Conservation (phyloP, 1,140 invertebrate genomes). For the Augochlora pura region DNA sequence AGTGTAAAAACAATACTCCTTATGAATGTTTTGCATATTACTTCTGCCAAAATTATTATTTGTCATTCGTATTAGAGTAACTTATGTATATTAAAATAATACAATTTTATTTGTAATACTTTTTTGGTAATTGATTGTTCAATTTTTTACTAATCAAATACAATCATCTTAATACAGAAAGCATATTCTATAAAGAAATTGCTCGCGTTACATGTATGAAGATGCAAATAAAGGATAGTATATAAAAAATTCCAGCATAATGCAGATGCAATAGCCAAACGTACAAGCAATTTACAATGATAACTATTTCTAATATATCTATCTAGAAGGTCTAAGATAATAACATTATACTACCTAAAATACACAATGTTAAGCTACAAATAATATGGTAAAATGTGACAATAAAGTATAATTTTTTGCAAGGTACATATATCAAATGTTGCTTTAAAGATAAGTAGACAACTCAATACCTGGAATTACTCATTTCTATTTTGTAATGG, state of each 20-base stretch:
- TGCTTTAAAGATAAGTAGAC: conserved; percentile 19
- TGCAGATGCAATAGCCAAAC: conserved; percentile 45
- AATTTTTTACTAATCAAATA: neutral
- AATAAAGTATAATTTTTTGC: neutral
- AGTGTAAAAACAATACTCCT: neutral
- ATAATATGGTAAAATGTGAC: conserved; percentile 17
- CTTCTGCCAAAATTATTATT: neutral
- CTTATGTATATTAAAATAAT: neutral
- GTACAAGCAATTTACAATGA: conserved; percentile 44
- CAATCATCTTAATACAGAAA: conserved; percentile 21
- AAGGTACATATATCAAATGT: conserved; percentile 2
- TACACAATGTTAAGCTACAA: conserved; percentile 14
- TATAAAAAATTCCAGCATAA: conserved; percentile 25
- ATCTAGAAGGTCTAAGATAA: conserved; percentile 21
- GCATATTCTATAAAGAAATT: conserved; percentile 18
- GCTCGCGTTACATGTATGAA: conserved; percentile 13
- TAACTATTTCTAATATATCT: conserved; percentile 36
- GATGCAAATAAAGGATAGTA: conserved; percentile 33
- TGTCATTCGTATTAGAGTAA: neutral
- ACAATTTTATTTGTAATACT: neutral
- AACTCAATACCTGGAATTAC: conserved; percentile 14
- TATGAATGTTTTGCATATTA: neutral
- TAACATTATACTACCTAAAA: conserved; percentile 12
- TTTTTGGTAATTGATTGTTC: neutral
- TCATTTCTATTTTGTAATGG: neutral